Conservation (phyloP, 2,888 invertebrate genomes). For the Chelonus formosanus region DNA sequence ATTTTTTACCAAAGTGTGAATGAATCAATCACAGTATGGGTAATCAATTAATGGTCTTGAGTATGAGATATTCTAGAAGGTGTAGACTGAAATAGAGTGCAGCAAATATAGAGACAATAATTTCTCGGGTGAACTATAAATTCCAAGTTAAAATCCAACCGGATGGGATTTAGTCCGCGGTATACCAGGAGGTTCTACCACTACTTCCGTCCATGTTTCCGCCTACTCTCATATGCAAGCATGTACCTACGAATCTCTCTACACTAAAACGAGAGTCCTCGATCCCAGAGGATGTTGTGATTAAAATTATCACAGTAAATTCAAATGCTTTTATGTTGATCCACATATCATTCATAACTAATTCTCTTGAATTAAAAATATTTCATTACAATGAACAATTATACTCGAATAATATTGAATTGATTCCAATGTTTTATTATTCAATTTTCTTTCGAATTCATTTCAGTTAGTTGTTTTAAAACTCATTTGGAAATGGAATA, state of each 20-base stretch:
- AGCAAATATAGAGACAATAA: slow-evolving; percentile 49
- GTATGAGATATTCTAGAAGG: not conserved
- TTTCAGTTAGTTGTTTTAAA: too few species aligned
- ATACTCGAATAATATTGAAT: too few species aligned
- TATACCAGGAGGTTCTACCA: slow-evolving; percentile 42
- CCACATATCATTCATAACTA: not conserved
- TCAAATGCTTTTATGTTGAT: slow-evolving; percentile 9
- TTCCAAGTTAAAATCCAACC: slow-evolving; percentile 59
- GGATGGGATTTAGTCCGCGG: slow-evolving; percentile 56
- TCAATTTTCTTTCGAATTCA: too few species aligned
- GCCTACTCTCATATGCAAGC: slow-evolving; percentile 9
- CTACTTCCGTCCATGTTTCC: slow-evolving; percentile 27
- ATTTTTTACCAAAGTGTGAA: too few species aligned
- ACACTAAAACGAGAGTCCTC: slow-evolving; percentile 3
- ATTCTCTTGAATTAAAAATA: not conserved
- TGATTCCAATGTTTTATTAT: too few species aligned
- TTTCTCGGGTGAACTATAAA: slow-evolving; percentile 53
- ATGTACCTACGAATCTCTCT: not conserved
- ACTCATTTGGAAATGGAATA: too few species aligned
- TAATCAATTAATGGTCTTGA: not conserved
- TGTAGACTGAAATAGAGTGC: not conserved
- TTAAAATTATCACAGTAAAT: slow-evolving; percentile 18
- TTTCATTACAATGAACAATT: not conserved
- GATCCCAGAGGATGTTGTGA: slow-evolving; percentile 7
- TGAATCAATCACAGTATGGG: too few species aligned